A percentile compares a stretch with the other conserved stretches of the same genome.
These are phyloP conservation scores for Noctua fimbriata DNA, from an alignment of 2,888 invertebrate genomes.

Conservation along the genomic window DNA sequence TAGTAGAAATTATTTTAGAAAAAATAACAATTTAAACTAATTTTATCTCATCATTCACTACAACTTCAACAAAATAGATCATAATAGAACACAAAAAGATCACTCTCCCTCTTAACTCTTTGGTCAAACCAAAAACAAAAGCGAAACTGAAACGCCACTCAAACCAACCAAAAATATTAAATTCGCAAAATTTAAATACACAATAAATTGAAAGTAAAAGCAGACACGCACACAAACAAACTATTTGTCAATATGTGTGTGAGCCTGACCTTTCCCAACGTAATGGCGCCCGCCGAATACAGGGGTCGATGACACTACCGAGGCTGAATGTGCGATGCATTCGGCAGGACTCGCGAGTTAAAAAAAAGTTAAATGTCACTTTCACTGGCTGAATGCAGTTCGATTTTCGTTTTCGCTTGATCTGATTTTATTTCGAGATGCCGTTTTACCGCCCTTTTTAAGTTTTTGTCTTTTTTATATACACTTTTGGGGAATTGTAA, in stretches of 20 bases:
- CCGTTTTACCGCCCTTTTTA: slow-evolving; percentile 4
- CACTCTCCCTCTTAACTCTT: not conserved
- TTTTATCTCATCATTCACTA: not conserved
- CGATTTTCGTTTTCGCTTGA: slow-evolving; percentile 55
- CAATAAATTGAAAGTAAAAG: slow-evolving; percentile 86
- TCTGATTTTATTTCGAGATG: slow-evolving; percentile 19
- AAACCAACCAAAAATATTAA: slow-evolving; percentile 53
- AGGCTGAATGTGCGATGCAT: slow-evolving; percentile 84
- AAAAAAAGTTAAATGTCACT: slow-evolving; percentile 80
- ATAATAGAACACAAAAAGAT: not conserved
- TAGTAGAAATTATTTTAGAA: not conserved
- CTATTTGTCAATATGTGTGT: slow-evolving; percentile 69
- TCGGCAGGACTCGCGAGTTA: slow-evolving; percentile 80
- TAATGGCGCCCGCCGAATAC: slow-evolving; percentile 86
- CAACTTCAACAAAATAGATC: not conserved
- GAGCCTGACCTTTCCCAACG: slow-evolving; percentile 89
- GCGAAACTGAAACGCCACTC: slow-evolving; percentile 30
- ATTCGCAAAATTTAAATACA: slow-evolving; percentile 65
- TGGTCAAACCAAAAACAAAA: slow-evolving; percentile 29
- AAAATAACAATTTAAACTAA: not conserved
- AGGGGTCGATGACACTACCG: slow-evolving; percentile 84
- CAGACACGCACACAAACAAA: slow-evolving; percentile 72
- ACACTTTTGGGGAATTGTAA: not conserved
- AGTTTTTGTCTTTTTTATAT: not conserved
- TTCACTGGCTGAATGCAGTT: slow-evolving; percentile 77